Evolutionary conservation across 2,113 vertebrate genomes (phyloP).

Genomic region (Ivindomyrus marchei): DNA sequence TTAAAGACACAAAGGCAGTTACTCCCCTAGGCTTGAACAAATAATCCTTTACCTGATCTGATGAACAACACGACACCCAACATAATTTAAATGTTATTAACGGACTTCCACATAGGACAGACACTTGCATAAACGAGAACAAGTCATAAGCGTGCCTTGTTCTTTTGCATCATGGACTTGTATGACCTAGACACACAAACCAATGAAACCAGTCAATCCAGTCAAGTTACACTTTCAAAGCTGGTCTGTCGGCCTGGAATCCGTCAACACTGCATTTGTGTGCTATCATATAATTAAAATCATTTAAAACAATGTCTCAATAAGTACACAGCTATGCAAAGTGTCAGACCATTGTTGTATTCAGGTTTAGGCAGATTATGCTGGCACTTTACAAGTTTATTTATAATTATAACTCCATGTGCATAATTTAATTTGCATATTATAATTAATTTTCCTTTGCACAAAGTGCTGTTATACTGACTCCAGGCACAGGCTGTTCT

Average conservation of each 20-base stretch:
- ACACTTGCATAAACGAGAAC: neutral
- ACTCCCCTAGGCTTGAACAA: neutral
- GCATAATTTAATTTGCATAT: neutral
- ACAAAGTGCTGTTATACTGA: neutral
- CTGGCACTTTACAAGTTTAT: neutral
- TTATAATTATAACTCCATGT: neutral
- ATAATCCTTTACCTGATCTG: neutral
- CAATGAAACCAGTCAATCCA: neutral
- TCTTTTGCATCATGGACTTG: neutral
- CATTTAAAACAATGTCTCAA: neutral
- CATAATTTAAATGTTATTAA: neutral
- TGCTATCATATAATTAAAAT: neutral
- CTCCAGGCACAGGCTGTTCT: neutral
- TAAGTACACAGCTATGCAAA: neutral
- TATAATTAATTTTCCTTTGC: neutral
- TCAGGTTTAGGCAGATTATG: neutral
- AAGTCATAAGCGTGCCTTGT: neutral
- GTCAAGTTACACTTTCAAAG: neutral
- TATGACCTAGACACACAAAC: neutral
- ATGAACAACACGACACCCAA: neutral
- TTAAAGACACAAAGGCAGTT: neutral
- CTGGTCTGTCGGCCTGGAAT: neutral
- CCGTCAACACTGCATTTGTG: neutral
- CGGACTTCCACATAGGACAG: neutral
- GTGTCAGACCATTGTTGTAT: neutral